Base-by-base conservation (phyloP, 2,888 invertebrate species). In the Chirona hameri region DNA sequence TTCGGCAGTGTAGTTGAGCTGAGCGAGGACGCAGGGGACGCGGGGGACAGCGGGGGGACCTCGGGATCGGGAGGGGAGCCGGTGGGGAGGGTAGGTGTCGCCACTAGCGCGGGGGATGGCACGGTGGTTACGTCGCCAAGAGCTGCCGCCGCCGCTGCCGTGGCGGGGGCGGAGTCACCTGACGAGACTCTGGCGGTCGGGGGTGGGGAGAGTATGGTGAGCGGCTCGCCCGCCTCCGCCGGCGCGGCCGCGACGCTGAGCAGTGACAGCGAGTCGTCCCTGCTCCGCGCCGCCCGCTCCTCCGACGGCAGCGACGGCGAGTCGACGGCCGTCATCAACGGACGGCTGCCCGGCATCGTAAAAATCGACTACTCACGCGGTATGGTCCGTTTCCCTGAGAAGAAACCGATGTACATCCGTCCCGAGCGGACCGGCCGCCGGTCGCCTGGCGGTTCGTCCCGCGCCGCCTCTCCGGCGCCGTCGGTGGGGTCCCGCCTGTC, bases 391-490 rank as follows among this genome's bases (percentile, higher is more conserved):
- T 72, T 72, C 72, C 72, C 72, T 4, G 72, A 72, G 39, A 31
- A 72, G 21, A 72, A 72, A 31, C 72, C 72, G n/a, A 72, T 72
- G 72, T 72, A 39, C 39, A 72, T 72, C 72, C 72, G 72, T 10
- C 72, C 72, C 31, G 69, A 69, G 69, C 69, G 69, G 27, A 52
- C 52, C 15, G 52, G 69, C 27, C 69, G 29, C 7, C 69, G 72
- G 31, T 39, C 72, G 31, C 21, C 72, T 18, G 27, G 14, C 15
- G 69, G 69, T 29, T 69, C 69, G 29, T 69, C 69, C 14, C 69
- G 69, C 29, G 69, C 29, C 27, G 69, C 15, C 14, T 69, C 69
- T 14, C 69, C 69, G 69, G 69, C 29, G 69, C 69, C 29, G 29
- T 69, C 69, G 69, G 69, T 15, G 29, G 14, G n/a, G 29, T 39